Evolutionary conservation across 2,888 invertebrate genomes (phyloP).

Genomic region (Lasioglossum villosulum): DNA sequence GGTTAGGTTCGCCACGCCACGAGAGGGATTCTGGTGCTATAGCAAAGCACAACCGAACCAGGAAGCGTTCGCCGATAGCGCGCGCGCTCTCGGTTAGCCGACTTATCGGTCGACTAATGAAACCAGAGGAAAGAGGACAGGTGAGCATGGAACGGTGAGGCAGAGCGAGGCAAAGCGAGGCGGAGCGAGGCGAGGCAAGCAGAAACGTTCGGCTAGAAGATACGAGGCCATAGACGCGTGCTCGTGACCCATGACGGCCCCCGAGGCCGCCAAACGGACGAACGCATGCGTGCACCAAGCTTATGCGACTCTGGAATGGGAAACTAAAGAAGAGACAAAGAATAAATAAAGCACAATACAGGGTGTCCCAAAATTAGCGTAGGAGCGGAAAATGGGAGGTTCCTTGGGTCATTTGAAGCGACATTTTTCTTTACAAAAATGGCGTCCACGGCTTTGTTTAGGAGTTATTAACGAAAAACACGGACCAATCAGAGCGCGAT

Average conservation of each 20-base stretch:
- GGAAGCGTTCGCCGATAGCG: conserved; percentile 35
- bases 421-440: too few species aligned
- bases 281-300: neutral
- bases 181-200: neutral
- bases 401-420: too few species aligned
- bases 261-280: neutral
- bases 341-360: too few species aligned
- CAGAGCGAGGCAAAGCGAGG: neutral
- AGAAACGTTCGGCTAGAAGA: neutral
- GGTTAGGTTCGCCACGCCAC: neutral
- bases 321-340: neutral
- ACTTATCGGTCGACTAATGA: conserved; percentile 31
- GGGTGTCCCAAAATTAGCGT: too few species aligned
- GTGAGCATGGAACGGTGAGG: neutral
- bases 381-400: too few species aligned
- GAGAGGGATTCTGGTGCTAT: neutral
- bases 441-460: too few species aligned
- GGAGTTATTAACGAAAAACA: too few species aligned
- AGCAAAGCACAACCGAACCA: conserved; percentile 6
- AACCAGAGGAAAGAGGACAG: conserved; percentile 13
- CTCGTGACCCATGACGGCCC: conserved; percentile 5
- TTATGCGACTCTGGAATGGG: neutral
- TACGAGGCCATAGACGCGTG: conserved; percentile 4
- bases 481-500: too few species aligned
- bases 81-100: conserved; percentile 5